Evolutionary conservation across 2,113 vertebrate species (phyloP), one percentile per base, ranked within the genome.

Genomic region (Podarcis muralis): DNA sequence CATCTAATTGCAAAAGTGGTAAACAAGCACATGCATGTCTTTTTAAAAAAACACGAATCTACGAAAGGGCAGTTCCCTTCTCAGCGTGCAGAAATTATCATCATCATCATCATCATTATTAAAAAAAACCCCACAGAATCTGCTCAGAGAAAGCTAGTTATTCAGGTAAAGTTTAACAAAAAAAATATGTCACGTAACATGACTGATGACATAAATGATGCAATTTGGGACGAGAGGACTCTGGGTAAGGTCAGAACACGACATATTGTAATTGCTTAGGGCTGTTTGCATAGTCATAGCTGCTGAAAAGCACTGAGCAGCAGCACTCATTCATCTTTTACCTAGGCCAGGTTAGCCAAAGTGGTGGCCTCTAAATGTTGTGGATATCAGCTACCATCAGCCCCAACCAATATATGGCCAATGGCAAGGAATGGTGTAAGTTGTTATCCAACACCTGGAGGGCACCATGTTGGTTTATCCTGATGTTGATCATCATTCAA

Each of bases 1-100:
- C 90, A 95, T 87, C 74, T 87, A 93, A 87, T 87, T 87, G 82
- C 85, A 86, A 88, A 92, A 90, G 88, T 87, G 76, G 43, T 87
- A 90, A 96, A 91, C n/a, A 93, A 68, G 22, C 11, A 53, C 11
- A 15, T 27, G 43, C 12, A 57, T 22, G 32, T 65, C 2, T 12
- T 80, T 59, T 32, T 81, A 43, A 77, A 92, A 92, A 92, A 57
- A 25, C 85, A 48, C 90, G 88, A 16, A 79, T n/a, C 8, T 93
- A 88, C 92, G 25, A 87, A 94, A 75, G 0, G 68, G 0, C 2
- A 22, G 57, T 57, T 88, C 25, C 84, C 88, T 43, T 88, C 71
- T 84, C 62, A 30, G 53, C 43, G 4, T 18, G 6, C 23, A 65
- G 48, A 27, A 66, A 27, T 75, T 4, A 66, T n/a, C 62, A 53